Conservation (phyloP, 2,888 invertebrate species). For the Lepeophtheirus nordmannii region DNA sequence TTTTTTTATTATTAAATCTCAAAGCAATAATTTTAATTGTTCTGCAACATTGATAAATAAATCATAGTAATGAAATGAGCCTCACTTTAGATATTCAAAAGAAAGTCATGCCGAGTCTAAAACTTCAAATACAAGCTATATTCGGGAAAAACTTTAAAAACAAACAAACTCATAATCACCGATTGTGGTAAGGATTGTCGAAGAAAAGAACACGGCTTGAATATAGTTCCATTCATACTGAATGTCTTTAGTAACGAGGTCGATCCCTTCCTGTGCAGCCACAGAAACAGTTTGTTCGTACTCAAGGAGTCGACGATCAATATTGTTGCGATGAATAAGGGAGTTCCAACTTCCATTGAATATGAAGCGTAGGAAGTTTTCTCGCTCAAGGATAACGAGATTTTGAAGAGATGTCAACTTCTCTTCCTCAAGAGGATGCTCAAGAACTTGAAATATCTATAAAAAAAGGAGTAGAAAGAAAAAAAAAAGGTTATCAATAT, state of each 20-base stretch:
- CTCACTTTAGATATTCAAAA: too few species aligned
- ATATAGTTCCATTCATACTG: slow-evolving; percentile 51
- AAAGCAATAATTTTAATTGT: too few species aligned
- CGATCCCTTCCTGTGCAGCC: slow-evolving; percentile 52
- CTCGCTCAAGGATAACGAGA: slow-evolving; percentile 39
- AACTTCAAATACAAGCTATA: not conserved
- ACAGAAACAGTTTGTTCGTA: slow-evolving; percentile 47
- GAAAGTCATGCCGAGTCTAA: too few species aligned
- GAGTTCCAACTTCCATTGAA: slow-evolving; percentile 26
- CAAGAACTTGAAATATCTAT: slow-evolving; percentile 57
- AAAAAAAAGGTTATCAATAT: not conserved
- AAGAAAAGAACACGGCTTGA: slow-evolving; percentile 73
- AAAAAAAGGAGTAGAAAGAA: slow-evolving; percentile 22
- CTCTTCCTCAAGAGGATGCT: slow-evolving; percentile 57
- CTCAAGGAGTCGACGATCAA: slow-evolving; percentile 32
- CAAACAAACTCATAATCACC: slow-evolving; percentile 41
- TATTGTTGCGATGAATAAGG: slow-evolving; percentile 27
- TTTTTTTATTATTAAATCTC: too few species aligned
- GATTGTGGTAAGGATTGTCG: slow-evolving; percentile 77
- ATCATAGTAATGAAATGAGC: too few species aligned
- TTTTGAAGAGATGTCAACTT: slow-evolving; percentile 41
- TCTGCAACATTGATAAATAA: too few species aligned
- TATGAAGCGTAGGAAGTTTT: slow-evolving; percentile 21
- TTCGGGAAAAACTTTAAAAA: not conserved
- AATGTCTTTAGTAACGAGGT: slow-evolving; percentile 31